Conservation (phyloP, 2,888 invertebrate species). For the Limnephilus marmoratus region DNA sequence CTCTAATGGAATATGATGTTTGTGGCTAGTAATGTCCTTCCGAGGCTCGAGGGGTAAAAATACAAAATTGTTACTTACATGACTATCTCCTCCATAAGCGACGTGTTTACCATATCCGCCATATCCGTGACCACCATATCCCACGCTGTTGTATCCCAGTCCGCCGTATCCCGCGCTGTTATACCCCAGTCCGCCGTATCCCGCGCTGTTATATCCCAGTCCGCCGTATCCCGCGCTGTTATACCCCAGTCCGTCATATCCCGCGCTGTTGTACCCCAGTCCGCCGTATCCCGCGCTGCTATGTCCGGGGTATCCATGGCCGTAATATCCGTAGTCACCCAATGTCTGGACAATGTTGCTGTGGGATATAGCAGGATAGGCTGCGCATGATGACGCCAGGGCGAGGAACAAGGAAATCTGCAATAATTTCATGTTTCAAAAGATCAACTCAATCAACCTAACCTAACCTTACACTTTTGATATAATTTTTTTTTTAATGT, state of each 20-base stretch:
- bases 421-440: neutral
- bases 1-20: no score
- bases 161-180: constrained; percentile 36
- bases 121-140: constrained; percentile 27
- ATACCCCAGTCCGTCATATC: constrained; percentile 41
- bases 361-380: constrained; percentile 58
- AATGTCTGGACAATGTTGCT: constrained; percentile 51
- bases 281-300: neutral
- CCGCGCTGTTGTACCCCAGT: constrained; percentile 33
- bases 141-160: constrained; percentile 30
- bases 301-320: constrained; percentile 17
- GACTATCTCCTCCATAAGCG: neutral
- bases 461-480: no score
- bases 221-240: constrained; percentile 25
- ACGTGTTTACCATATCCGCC: neutral
- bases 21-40: no score
- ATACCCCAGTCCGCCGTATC: constrained; percentile 2
- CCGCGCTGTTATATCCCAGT: neutral
- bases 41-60: no score
- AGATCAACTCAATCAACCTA: neutral
- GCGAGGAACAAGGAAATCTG: constrained; percentile 27
- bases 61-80: neutral
- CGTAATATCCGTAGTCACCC: constrained; percentile 11
- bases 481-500: no score
- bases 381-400: constrained; percentile 36